A percentile compares a stretch with the other conserved stretches of the same genome.
phyloP scores from a whole-genome alignment of 53 echinoderm and acorn worm genomes.

The Astropecten irregularis region DNA sequence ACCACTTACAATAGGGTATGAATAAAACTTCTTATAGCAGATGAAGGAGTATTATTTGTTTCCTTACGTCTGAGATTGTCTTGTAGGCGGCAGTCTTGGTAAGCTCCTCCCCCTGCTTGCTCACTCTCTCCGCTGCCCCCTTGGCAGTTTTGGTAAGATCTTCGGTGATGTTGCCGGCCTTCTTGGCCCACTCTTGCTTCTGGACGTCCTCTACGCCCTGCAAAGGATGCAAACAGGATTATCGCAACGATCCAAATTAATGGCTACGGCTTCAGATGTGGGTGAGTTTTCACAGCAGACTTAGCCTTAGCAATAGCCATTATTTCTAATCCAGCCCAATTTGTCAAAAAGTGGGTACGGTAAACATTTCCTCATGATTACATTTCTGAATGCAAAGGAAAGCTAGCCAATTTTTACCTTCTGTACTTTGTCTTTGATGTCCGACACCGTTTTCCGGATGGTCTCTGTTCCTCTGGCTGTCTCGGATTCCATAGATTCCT shows the following conservation, averaged over 20 bases:
- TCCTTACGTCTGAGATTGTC: conserved; percentile 88
- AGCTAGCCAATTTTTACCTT: no score
- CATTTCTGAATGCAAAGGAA: no score
- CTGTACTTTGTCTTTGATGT: conserved; percentile 86
- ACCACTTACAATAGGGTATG: not conserved
- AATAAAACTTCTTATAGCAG: no score
- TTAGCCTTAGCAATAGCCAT: not conserved
- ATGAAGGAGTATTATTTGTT: not conserved
- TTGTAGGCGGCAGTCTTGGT: conserved; percentile 83
- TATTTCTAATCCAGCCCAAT: not conserved
- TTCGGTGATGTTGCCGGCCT: conserved; percentile 74
- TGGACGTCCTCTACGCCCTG: conserved; percentile 94
- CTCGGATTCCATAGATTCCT: conserved; percentile 83
- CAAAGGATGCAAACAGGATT: no score
- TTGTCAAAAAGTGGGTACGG: no score
- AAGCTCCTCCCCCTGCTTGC: conserved; percentile 88
- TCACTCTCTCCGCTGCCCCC: conserved; percentile 87
- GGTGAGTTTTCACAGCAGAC: no score
- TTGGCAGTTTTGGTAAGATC: conserved; percentile 90
- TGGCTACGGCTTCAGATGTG: no score
- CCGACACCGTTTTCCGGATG: conserved; percentile 67
- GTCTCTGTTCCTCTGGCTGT: conserved; percentile 72
- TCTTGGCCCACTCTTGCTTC: conserved; percentile 98
- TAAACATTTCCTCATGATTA: no score
- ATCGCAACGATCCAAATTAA: no score